Conservation (phyloP, 2,888 invertebrate species). For the Hypercompe scribonia region DNA sequence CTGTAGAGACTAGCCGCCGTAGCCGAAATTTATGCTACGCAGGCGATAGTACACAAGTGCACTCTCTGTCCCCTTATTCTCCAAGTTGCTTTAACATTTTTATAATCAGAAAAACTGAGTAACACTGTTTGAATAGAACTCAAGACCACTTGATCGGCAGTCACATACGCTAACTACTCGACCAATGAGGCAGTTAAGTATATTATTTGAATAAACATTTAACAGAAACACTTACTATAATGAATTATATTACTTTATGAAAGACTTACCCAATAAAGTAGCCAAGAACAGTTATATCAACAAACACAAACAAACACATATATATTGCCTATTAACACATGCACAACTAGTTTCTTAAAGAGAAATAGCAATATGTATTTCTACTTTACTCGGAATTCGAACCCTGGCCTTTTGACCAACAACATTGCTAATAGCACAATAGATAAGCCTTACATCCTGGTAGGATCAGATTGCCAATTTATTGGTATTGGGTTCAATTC, state of each 20-base stretch:
- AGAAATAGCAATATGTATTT: conserved; percentile 39
- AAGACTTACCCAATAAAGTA: neutral
- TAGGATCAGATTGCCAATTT: conserved; percentile 54
- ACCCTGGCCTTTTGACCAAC: conserved; percentile 50
- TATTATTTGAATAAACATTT: neutral
- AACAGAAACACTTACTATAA: neutral
- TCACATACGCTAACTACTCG: too few species aligned
- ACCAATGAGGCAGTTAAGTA: too few species aligned
- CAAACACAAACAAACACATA: conserved; percentile 9
- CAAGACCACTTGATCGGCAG: too few species aligned
- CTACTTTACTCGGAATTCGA: conserved; percentile 48
- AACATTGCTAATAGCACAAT: conserved; percentile 47
- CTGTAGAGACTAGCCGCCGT: too few species aligned
- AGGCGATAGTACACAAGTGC: too few species aligned
- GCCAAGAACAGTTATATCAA: neutral
- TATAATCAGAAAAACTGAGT: too few species aligned
- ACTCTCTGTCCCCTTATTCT: too few species aligned
- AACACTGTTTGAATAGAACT: too few species aligned
- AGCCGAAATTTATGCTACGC: too few species aligned
- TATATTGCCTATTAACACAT: conserved; percentile 15
- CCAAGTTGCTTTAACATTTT: too few species aligned
- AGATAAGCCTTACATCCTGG: conserved; percentile 51
- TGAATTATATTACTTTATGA: neutral
- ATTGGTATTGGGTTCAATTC: conserved; percentile 43
- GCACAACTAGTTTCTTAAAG: conserved; percentile 34